phyloP scores from a whole-genome alignment of 2,113 vertebrate species.

The Himantopus leucocephalus region DNA sequence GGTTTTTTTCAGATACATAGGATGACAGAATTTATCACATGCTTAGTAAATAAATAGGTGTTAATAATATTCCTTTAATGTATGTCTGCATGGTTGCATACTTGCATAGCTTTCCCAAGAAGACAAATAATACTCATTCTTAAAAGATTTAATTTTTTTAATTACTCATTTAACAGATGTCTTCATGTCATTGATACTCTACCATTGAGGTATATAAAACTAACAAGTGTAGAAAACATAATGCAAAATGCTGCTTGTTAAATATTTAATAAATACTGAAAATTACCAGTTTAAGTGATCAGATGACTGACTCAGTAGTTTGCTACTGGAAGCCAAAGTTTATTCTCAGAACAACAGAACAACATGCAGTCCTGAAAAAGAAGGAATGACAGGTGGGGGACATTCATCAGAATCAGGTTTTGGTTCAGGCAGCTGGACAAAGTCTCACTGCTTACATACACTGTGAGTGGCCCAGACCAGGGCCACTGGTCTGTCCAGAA shows the following conservation, averaged over 20 bases:
- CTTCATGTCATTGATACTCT: neutral
- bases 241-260: neutral
- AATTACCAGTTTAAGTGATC: neutral
- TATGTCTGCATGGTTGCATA: neutral
- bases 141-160: neutral
- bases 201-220: neutral
- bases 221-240: neutral
- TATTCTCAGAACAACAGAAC: neutral
- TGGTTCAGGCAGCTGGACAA: neutral
- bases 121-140: neutral
- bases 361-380: neutral
- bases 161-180: neutral
- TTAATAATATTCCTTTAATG: neutral
- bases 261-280: neutral
- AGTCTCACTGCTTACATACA: neutral
- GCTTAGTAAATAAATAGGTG: neutral
- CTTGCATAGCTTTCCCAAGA: neutral
- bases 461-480: neutral
- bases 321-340: neutral
- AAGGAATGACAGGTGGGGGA: rapidly evolving
- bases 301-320: neutral
- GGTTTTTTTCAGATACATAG: neutral
- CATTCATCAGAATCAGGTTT: neutral
- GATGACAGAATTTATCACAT: neutral
- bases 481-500: neutral